Evolutionary conservation across 2,113 vertebrate genomes (phyloP).

Genomic region (Labeo rohita): DNA sequence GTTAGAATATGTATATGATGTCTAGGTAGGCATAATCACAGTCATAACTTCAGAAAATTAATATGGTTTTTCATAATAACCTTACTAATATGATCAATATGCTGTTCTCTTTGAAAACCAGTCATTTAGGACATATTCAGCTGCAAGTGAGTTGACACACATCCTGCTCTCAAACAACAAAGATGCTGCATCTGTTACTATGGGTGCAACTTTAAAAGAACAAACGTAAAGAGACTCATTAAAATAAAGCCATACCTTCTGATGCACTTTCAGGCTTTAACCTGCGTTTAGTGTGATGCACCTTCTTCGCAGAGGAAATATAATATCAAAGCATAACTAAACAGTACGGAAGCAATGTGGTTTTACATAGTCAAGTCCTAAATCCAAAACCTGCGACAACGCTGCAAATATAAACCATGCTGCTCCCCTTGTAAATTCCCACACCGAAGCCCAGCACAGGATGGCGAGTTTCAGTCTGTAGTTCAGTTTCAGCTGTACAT

Average conservation of each 20-base stretch:
- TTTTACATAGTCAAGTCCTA: background rate
- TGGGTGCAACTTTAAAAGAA: background rate
- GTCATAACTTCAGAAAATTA: background rate
- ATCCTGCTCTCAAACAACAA: background rate
- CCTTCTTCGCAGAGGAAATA: background rate
- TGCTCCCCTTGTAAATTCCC: constrained; percentile 32
- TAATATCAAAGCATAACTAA: constrained; percentile 28
- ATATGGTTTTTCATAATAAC: no score
- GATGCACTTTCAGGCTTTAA: constrained; percentile 37
- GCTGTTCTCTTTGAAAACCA: no score
- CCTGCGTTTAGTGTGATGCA: constrained; percentile 28
- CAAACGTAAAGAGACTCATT: background rate
- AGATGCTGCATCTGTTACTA: background rate
- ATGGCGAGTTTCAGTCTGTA: constrained; percentile 36
- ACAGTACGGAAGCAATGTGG: background rate
- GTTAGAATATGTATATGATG: background rate
- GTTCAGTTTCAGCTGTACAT: constrained; percentile 45
- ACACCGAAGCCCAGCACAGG: constrained; percentile 1
- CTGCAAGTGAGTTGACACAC: background rate
- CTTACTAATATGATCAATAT: background rate
- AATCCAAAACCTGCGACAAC: constrained; percentile 9
- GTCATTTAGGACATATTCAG: background rate
- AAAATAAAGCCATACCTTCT: constrained; percentile 45
- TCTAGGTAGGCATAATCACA: background rate
- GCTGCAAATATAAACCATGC: background rate